A percentile compares a stretch with the other conserved stretches of the same genome.
Evolutionary conservation across 2,113 vertebrate genomes (phyloP).

Genomic region (Enhydra lutris): DNA sequence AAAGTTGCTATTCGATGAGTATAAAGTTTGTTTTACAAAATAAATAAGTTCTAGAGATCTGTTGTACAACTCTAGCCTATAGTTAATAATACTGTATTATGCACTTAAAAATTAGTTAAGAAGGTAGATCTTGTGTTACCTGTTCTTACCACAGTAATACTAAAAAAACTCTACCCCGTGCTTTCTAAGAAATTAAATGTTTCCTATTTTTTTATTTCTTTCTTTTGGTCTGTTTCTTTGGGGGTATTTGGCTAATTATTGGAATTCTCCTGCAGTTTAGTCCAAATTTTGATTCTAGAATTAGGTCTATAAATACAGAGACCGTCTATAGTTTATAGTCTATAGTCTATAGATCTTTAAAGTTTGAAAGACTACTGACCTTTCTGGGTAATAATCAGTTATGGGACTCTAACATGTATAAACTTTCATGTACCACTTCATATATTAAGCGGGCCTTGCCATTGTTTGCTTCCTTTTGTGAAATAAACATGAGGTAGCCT

Average conservation of each 20-base stretch:
- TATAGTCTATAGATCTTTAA: neutral
- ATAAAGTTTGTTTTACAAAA: neutral
- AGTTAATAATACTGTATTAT: neutral
- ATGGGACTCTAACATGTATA: neutral
- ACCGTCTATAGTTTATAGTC: neutral
- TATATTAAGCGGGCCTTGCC: neutral
- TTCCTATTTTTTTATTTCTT: neutral
- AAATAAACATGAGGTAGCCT: neutral
- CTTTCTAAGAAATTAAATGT: neutral
- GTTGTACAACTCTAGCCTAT: neutral
- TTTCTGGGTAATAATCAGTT: neutral
- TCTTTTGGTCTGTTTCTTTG: neutral
- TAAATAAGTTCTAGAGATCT: neutral
- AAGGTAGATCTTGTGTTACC: neutral
- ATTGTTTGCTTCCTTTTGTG: neutral
- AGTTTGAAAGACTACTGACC: neutral
- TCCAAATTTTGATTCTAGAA: neutral
- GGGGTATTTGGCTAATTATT: neutral
- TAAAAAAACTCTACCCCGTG: neutral
- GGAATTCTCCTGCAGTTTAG: neutral
- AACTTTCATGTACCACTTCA: neutral
- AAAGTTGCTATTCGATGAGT: neutral
- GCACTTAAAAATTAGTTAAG: neutral
- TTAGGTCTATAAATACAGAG: neutral
- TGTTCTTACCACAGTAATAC: neutral